Percentiles rank a stretch among this genome's conserved stretches.
phyloP scores from a whole-genome alignment of 2,797 vertebrate species.

The Chaetodon trifasciatus region DNA sequence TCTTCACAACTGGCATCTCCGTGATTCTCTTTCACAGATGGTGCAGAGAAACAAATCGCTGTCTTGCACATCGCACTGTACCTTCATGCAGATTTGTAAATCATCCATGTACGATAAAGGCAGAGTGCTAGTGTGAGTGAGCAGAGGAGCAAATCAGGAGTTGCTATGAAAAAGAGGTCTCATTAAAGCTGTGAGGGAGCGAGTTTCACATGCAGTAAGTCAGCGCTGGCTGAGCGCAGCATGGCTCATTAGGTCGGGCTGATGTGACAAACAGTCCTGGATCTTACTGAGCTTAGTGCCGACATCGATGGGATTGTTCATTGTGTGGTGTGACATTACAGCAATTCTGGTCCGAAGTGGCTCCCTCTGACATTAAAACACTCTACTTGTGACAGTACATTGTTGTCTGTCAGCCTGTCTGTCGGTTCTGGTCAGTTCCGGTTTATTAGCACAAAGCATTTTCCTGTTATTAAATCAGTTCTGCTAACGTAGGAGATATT shows the following conservation, averaged over 20 bases:
- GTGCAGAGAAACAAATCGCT: conserved; percentile 34
- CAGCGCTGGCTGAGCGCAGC: conserved; percentile 44
- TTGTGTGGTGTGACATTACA: conserved; percentile 41
- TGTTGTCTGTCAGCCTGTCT: not conserved
- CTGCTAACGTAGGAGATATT: not conserved
- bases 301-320: conserved; percentile 43
- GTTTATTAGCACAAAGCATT: not conserved
- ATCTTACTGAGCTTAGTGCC: conserved; percentile 24
- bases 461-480: not conserved
- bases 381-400: not conserved
- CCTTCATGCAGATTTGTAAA: conserved; percentile 38
- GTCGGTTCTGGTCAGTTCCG: conserved; percentile 15
- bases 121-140: conserved; percentile 23
- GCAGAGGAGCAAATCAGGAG: conserved; percentile 39
- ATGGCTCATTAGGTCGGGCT: conserved; percentile 65
- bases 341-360: conserved; percentile 17
- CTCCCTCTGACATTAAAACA: conserved; percentile 32
- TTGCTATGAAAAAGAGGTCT: conserved; percentile 42
- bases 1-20: conserved; percentile 24
- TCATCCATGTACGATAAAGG: conserved; percentile 42
- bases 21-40: conserved; percentile 25
- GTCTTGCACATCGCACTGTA: not conserved
- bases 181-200: conserved; percentile 53
- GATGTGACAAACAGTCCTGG: conserved; percentile 64
- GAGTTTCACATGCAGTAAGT: conserved; percentile 53